These are phyloP conservation scores for Agrotis puta DNA, from an alignment of 2,888 invertebrate genomes.

Conservation along the genomic window DNA sequence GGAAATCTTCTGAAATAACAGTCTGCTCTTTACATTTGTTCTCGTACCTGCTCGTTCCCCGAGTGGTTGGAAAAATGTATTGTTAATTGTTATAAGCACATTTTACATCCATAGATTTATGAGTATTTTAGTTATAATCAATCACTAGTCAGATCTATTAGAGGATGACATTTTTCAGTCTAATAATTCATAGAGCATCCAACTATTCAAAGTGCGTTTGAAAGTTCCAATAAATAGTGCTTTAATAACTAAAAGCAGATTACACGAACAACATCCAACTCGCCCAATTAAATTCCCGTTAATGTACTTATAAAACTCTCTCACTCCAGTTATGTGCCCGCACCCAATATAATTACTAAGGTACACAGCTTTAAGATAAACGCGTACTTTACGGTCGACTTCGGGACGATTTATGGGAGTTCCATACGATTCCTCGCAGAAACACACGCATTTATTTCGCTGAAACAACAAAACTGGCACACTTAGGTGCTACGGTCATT, in stretches of 20 bases:
- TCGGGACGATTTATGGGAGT: constrained; percentile 48
- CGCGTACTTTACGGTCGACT: constrained; percentile 47
- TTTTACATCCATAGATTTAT: neutral
- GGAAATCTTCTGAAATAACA: constrained; percentile 32
- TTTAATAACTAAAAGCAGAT: constrained; percentile 31
- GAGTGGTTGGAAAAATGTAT: neutral
- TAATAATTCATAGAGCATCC: neutral
- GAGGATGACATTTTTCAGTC: neutral
- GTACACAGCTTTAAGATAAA: constrained; percentile 48
- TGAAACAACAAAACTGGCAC: constrained; percentile 30
- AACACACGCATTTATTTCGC: constrained; percentile 34
- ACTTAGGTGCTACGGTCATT: constrained; percentile 18
- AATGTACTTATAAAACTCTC: constrained; percentile 58
- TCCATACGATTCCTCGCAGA: constrained; percentile 26
- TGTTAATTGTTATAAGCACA: neutral
- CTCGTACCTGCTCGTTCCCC: neutral
- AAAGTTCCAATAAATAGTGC: constrained; percentile 35
- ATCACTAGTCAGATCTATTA: neutral
- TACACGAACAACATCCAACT: constrained; percentile 29
- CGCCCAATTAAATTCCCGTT: constrained; percentile 52
- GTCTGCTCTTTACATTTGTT: neutral
- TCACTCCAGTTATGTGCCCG: constrained; percentile 40
- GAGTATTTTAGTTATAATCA: neutral
- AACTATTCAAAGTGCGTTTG: constrained; percentile 13
- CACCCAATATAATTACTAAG: constrained; percentile 46